Base-by-base conservation (phyloP, 2,113 vertebrate species). In the Semnornis frantzii region DNA sequence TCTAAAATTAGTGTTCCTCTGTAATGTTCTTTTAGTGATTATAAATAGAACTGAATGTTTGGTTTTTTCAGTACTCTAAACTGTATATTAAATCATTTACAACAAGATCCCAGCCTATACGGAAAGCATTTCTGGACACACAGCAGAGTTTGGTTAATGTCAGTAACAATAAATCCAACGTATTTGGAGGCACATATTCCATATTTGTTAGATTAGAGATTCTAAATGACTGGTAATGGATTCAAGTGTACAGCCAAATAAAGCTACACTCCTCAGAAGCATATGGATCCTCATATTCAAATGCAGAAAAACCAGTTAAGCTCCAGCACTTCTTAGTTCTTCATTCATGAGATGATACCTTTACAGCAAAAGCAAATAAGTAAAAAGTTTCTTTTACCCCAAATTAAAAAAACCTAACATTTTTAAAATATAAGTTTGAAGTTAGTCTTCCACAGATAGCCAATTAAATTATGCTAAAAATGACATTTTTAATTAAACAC, bases 401-500 rank as follows among this genome's bases (percentile, higher is more conserved):
- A 97, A 96, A 96, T 96, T 85, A 95, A 94, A 97, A 92, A 93
- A 94, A 91, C 37, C 86, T 68, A 78, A 91, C 93, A 97, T 95
- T 97, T 98, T 97, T 97, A 4, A 98, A 97, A 97, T 98, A 97
- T 97, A 98, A 98, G 97, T 98, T 97, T 83, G 97, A 97, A 98
- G 97, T 98, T 98, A 98, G 98, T 98, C 97, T 98, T 98, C 98
- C 98, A 98, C 97, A 98, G 98, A 99, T 98, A 99, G 97, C 97
- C 97, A 98, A 98, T 98, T 98, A 99, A 99, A 99, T 99, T 99
- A 99, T 98, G 98, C 98, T 99, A 98, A 98, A 99, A 99, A 99
- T 98, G 98, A 99, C 98, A 99, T 99, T 99, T 98, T 99, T 99
- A 99, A 99, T 99, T 99, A 99, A 99, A 99, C 98, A 99, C 98